Base-by-base conservation (phyloP, 2,797 vertebrate species). In the Tragopan temminckii region DNA sequence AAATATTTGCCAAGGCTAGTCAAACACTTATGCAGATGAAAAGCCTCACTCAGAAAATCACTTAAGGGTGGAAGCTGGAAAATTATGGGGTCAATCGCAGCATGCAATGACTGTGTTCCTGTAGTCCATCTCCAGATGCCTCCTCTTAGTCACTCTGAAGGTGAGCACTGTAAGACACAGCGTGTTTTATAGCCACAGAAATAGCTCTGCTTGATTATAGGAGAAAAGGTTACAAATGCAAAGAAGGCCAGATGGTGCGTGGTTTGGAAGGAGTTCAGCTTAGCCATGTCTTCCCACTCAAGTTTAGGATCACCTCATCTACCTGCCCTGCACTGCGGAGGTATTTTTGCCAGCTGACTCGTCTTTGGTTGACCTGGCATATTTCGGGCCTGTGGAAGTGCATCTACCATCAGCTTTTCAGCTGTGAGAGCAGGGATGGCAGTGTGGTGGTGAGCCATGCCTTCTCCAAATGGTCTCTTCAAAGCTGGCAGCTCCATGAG, bases 381-480 rank as follows among this genome's bases (percentile, higher is more conserved):
- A 2, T 72, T 86, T 79, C 86, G 25, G 17, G n/a, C n/a, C 66
- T 25, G 8, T 85, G 48, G 29, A 78, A 72, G 24, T 40, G 50
- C 31, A 67, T 48, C 55, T 46, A 1, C 31, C 75, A 19, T 64
- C 85, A 46, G 57, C 19, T 75, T 72, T 79, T 40, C 70, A 84
- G 42, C 29, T 59, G 31, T 70, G 68, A 59, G 43, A 82, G 25
- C 40, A 63, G 66, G 27, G 36, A 35, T 24, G 9, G 70, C 0
- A 0, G 35, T 53, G n/a, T 40, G 63, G 50, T 14, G 0, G 0
- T 58, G 31, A 80, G 6, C 33, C 15, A 29, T 35, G 5, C 23
- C 29, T 86, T 58, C 63, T 74, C 79, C 48, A 80, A 87, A 42
- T 19, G 21, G 1, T 1, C 23, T 74, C 80, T 85, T 61, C 45